Conservation (phyloP, 2,113 vertebrate genomes). For the Pangasianodon gigas region DNA sequence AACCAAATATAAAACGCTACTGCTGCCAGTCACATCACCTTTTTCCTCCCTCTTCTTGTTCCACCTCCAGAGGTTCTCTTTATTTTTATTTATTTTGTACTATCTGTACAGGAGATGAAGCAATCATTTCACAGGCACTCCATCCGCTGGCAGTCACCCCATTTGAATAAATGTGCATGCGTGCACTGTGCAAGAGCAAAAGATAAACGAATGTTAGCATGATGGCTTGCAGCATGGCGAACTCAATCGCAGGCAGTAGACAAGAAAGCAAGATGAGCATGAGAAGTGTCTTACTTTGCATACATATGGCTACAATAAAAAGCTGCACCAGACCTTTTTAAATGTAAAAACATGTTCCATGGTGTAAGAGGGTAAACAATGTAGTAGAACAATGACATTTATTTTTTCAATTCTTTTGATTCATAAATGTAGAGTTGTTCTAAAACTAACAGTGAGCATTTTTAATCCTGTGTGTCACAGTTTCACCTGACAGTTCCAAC, state of each 20-base stretch:
- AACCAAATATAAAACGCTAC: neutral
- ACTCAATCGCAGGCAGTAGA: neutral
- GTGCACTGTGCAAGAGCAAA: neutral
- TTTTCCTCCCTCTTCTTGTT: neutral
- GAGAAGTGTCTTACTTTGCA: neutral
- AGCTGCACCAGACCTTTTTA: neutral
- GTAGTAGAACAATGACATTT: neutral
- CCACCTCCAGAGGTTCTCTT: constrained; percentile 5
- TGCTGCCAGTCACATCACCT: neutral
- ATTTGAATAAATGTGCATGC: constrained; percentile 30
- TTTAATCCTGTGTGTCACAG: neutral
- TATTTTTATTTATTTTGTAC: constrained; percentile 20
- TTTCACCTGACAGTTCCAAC: neutral
- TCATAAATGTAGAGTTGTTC: neutral
- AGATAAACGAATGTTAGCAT: constrained; percentile 29
- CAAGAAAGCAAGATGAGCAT: neutral
- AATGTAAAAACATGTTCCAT: neutral
- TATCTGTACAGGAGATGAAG: constrained; percentile 4
- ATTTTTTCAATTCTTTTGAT: neutral
- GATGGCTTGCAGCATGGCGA: neutral
- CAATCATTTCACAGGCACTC: constrained; percentile 16
- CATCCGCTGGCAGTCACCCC: neutral
- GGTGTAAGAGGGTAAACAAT: neutral
- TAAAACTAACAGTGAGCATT: neutral
- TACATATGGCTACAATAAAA: neutral